phyloP scores from a whole-genome alignment of 2,113 vertebrate genomes.

The Mungos mungo region DNA sequence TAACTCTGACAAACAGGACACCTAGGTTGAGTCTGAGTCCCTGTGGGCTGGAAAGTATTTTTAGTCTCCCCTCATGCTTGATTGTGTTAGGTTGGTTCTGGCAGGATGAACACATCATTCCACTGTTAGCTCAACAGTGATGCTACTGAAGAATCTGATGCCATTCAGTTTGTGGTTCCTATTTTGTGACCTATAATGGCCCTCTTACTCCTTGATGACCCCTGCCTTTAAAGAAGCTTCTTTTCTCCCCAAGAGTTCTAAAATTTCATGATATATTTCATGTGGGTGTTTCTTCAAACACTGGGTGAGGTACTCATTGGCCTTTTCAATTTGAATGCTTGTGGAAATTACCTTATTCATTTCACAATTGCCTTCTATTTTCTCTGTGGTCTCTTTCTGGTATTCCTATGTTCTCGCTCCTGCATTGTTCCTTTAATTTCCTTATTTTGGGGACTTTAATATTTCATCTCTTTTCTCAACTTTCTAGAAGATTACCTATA shows the following conservation, averaged over 20 bases:
- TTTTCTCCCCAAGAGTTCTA: background rate
- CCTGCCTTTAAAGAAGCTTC: too few relatives aligned
- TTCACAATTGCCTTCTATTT: background rate
- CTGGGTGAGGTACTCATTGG: background rate
- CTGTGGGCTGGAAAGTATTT: background rate
- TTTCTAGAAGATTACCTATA: background rate
- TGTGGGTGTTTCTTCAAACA: background rate
- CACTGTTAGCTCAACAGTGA: background rate
- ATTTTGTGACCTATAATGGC: background rate
- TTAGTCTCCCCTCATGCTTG: background rate
- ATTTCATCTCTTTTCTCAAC: background rate
- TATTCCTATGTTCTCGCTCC: background rate
- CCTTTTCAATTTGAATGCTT: background rate
- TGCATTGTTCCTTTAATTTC: background rate
- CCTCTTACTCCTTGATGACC: background rate
- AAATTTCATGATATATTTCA: background rate
- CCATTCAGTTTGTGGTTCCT: background rate
- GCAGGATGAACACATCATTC: background rate
- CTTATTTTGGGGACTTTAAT: background rate
- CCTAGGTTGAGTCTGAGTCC: background rate
- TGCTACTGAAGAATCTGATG: background rate
- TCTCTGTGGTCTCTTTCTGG: background rate
- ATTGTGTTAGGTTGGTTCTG: background rate
- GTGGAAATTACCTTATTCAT: background rate
- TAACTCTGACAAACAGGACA: background rate